Evolutionary conservation across 2,113 vertebrate species (phyloP), one percentile per base, ranked within the genome.

Genomic region (Clarias magur): DNA sequence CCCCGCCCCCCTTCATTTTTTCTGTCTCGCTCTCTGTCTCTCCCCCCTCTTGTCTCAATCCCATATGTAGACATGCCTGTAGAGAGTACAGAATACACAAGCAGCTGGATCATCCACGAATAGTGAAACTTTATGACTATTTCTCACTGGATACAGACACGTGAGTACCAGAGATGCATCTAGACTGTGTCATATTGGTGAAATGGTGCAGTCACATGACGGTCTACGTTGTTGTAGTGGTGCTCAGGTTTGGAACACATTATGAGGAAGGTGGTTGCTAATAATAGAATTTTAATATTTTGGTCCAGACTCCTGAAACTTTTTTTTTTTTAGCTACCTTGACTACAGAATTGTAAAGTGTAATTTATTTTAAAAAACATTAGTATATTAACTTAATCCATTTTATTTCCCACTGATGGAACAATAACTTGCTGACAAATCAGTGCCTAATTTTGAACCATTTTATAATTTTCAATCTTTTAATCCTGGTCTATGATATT

Each of bases 71-170:
- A 92, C 98, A 99, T 90, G 98, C 98, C 88, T 99, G 98, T 95
- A 96, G 98, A 95, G 98, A 99, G 88, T 99, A 99, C 93, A 96
- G 98, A 96, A 99, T 99, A 97, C 98, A 99, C 94, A 99, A 99
- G 95, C 97, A 99, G 95, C 94, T 99, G 94, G 98, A 99, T 94
- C 98, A 99, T 91, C 98, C 98, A 88, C 95, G 98, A 90, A 99
- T 99, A 94, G 98, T 99, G 92, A 99, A 99, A 94, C 96, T 99
- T 10, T 99, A 99, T 90, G 98, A 99, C 95, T 99, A 99, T 95
- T 99, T 99, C 94, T 99, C 98, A 93, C 95, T 99, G 96, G 98
- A 99, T 95, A 99, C 98, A 93, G 98, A 99, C 94, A 99, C 98
- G 98, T 99, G 92, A 97, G 98, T 97, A 84, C 15, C 56, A 62